Conservation (phyloP, 2,113 vertebrate species). For the Micronycteris hirsuta region DNA sequence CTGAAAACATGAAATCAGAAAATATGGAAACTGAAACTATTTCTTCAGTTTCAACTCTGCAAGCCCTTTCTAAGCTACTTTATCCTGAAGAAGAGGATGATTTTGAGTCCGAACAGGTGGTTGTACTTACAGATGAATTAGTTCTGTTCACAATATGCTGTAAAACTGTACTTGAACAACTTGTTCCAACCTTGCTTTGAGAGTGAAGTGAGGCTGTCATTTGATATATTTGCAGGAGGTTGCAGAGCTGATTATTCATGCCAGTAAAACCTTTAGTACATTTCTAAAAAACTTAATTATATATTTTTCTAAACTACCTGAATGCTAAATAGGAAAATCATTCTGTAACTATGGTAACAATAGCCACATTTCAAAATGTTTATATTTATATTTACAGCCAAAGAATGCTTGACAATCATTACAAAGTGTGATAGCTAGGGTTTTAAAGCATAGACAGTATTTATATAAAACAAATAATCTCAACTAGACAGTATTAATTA, state of each 20-base stretch:
- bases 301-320: conserved; percentile 65
- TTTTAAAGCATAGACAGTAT: conserved; percentile 50
- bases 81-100: conserved; percentile 72
- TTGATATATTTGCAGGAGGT: conserved; percentile 36
- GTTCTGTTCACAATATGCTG: conserved; percentile 18
- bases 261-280: conserved; percentile 61
- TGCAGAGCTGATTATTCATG: conserved; percentile 55
- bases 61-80: conserved; percentile 85
- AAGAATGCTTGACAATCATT: conserved; percentile 62
- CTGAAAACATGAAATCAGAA: not conserved
- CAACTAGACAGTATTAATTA: conserved; percentile 35
- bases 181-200: conserved; percentile 35
- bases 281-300: conserved; percentile 67
- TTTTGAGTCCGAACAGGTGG: conserved; percentile 57
- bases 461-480: conserved; percentile 52
- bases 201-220: conserved; percentile 49
- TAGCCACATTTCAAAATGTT: conserved; percentile 66
- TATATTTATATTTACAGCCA: conserved; percentile 67
- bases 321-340: conserved; percentile 65
- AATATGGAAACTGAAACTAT: not conserved
- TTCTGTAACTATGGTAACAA: conserved; percentile 71
- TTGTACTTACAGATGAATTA: conserved; percentile 51
- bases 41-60: conserved; percentile 77
- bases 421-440: conserved; percentile 21
- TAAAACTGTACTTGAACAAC: conserved; percentile 55